Percentiles rank a stretch among this genome's conserved stretches.
phyloP scores from a whole-genome alignment of 2,113 vertebrate species.

The Paedocypris sp. region DNA sequence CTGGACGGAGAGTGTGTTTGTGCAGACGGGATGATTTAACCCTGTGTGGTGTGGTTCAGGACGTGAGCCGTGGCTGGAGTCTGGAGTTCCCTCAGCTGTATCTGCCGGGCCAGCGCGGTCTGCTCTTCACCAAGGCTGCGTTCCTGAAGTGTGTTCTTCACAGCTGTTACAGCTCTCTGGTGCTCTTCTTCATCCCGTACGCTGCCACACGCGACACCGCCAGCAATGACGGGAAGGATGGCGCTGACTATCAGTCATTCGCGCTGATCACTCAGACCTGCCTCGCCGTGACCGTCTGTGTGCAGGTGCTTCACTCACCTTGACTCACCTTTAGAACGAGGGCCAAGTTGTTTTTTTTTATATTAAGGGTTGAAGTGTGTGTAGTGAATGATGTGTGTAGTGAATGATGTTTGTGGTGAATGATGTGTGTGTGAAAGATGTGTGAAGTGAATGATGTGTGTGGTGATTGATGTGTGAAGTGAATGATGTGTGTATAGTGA shows the following conservation, averaged over 20 bases:
- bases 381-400: no score
- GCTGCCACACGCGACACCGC: conserved; percentile 65
- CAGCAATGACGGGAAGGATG: conserved; percentile 70
- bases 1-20: not conserved
- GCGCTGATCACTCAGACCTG: conserved; percentile 82
- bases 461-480: no score
- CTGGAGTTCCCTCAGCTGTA: conserved; percentile 82
- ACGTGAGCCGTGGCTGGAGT: conserved; percentile 86
- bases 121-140: conserved; percentile 80
- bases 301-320: conserved; percentile 64
- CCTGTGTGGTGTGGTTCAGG: conserved; percentile 52
- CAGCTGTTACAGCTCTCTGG: conserved; percentile 87
- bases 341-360: no score
- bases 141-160: conserved; percentile 80
- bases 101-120: conserved; percentile 77
- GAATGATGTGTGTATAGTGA: no score
- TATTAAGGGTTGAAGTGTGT: no score
- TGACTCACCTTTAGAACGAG: no score
- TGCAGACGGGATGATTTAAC: not conserved
- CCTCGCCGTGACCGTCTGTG: conserved; percentile 76
- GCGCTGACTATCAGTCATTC: conserved; percentile 88
- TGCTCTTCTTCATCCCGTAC: conserved; percentile 90
- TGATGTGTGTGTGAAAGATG: no score
- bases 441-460: no score
- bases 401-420: no score